phyloP scores from a whole-genome alignment of 2,113 vertebrate species.

The Origma solitaria region DNA sequence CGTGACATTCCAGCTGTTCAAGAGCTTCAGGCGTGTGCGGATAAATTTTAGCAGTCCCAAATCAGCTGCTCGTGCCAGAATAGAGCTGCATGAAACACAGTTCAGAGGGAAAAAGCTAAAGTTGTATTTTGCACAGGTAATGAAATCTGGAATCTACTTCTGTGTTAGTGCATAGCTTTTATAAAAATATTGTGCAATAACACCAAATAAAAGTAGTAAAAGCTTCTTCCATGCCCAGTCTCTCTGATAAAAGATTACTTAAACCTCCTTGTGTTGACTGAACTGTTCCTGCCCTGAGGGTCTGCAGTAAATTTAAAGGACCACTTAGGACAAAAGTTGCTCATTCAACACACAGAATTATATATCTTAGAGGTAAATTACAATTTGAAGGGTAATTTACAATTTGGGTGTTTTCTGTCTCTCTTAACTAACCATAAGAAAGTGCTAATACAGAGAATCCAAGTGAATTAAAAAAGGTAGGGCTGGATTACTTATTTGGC shows the following conservation, averaged over 20 bases:
- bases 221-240: not conserved
- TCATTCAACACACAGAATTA: not conserved
- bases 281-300: not conserved
- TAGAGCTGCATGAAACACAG: conserved; percentile 87
- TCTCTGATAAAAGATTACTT: not conserved
- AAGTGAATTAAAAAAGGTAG: not conserved
- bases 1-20: conserved; percentile 86
- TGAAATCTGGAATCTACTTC: not conserved
- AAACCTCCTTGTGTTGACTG: not conserved
- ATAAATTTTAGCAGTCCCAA: conserved; percentile 86
- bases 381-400: not conserved
- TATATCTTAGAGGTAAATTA: not conserved
- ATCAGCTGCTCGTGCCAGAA: conserved; percentile 82
- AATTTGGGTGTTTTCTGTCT: not conserved
- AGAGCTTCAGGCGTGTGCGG: conserved; percentile 85
- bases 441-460: not conserved
- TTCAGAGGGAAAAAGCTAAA: conserved; percentile 88
- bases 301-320: not conserved
- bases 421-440: not conserved
- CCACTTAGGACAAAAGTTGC: not conserved
- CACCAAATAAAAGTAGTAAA: not conserved
- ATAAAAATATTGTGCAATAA: not conserved
- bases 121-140: conserved; percentile 86
- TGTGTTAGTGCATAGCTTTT: not conserved
- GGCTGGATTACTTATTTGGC: not conserved